A percentile compares a stretch with the other conserved stretches of the same genome.
Evolutionary conservation across 53 echinoderm and acorn worm species (phyloP).

Genomic region (Apostichopus leukothele): DNA sequence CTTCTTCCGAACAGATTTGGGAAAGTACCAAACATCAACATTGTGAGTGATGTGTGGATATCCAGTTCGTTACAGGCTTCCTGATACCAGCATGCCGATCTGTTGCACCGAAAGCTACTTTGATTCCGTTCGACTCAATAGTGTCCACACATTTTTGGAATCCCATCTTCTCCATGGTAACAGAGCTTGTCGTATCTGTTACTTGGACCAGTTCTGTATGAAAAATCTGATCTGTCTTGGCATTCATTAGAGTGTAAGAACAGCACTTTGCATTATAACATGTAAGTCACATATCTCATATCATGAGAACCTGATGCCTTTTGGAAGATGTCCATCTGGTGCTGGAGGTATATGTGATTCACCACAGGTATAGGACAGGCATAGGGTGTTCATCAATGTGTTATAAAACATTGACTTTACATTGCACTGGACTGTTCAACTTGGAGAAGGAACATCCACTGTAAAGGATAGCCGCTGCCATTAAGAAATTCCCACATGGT

Average conservation of each 20-base stretch:
- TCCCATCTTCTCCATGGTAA: slow-evolving; percentile 57
- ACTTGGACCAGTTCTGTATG: slow-evolving; percentile 45
- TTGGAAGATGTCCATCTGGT: neutral
- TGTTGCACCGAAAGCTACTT: slow-evolving; percentile 10
- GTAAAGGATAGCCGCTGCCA: slow-evolving; percentile 14
- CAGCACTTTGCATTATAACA: slow-evolving; percentile 23
- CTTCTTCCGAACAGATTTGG: too few relatives aligned
- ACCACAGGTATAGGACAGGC: slow-evolving; percentile 8
- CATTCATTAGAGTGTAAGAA: slow-evolving; percentile 49
- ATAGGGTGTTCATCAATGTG: neutral
- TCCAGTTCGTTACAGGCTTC: too few relatives aligned
- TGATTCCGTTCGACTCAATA: slow-evolving; percentile 22
- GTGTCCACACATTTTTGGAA: slow-evolving; percentile 37
- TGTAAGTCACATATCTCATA: slow-evolving; percentile 54
- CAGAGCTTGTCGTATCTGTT: slow-evolving; percentile 8
- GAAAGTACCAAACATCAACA: too few relatives aligned
- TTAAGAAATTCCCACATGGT: slow-evolving; percentile 50
- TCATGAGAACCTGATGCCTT: slow-evolving; percentile 29
- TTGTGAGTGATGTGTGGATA: too few relatives aligned
- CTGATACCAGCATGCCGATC: too few relatives aligned
- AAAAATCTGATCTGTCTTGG: slow-evolving; percentile 18
- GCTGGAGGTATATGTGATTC: neutral
- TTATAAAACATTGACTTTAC: slow-evolving; percentile 1
- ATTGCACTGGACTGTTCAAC: neutral
- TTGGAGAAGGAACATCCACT: slow-evolving; percentile 31